A percentile compares a stretch with the other conserved stretches of the same genome.
Evolutionary conservation across 2,113 vertebrate species (phyloP).

Genomic region (Tauraco erythrolophus): DNA sequence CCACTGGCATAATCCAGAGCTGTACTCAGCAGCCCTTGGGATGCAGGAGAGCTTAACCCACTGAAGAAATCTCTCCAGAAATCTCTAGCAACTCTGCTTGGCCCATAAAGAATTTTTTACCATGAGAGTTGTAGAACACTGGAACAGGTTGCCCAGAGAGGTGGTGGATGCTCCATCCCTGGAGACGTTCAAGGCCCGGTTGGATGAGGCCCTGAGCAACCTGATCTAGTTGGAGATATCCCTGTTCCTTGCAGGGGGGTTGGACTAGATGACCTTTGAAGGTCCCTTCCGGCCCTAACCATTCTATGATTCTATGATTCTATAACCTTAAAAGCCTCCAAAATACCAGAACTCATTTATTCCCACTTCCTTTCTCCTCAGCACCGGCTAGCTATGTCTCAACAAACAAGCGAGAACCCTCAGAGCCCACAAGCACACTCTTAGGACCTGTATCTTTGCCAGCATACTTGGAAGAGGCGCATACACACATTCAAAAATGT

Average conservation of each 20-base stretch:
- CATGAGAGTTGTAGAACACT: too few relatives aligned
- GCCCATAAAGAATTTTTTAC: too few relatives aligned
- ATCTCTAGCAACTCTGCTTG: not conserved
- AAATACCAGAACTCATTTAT: not conserved
- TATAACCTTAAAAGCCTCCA: not conserved
- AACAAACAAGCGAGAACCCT: not conserved
- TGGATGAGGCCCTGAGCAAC: too few relatives aligned
- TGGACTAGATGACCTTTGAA: too few relatives aligned
- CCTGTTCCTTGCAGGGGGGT: too few relatives aligned
- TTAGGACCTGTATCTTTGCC: slow-evolving; percentile 14
- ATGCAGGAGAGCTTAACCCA: not conserved
- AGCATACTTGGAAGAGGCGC: not conserved
- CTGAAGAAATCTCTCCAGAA: not conserved
- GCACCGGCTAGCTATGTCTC: not conserved
- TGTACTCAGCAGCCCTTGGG: not conserved
- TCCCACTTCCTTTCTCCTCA: not conserved
- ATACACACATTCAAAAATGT: not conserved
- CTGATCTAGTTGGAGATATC: too few relatives aligned
- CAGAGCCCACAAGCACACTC: not conserved
- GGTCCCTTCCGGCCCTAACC: too few relatives aligned
- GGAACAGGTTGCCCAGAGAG: too few relatives aligned
- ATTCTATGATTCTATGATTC: too few relatives aligned
- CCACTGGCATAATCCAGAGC: not conserved
- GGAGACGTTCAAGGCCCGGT: too few relatives aligned
- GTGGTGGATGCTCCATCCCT: too few relatives aligned